Evolutionary conservation across 2,797 vertebrate genomes (phyloP), one percentile per base, ranked within the genome.

Genomic region (Halcyon chelicuti): DNA sequence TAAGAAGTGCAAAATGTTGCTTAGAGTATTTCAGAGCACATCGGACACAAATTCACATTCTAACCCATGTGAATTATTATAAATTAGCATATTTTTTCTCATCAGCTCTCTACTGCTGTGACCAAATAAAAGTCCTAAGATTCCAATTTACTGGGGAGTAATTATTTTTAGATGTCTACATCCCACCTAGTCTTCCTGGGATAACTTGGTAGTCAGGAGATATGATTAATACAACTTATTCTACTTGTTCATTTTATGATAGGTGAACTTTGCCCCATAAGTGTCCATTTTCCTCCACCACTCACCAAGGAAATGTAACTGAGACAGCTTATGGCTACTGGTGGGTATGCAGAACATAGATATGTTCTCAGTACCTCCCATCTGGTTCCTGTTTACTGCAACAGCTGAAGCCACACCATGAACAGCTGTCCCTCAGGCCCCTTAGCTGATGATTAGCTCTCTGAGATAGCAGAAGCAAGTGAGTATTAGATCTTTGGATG

Each of bases 361-460:
- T 19, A 26, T 0, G 0, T 61, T 60, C 57, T 67, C 28, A n/a
- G 39, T 28, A 10, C 4, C 12, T 72, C 51, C 25, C 23, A 75
- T 6, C 20, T 88, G 10, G 7, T 61, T 79, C 49, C 37, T 4
- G 0, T 66, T 78, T 47, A 60, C 52, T 55, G 9, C 42, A 60
- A 23, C 7, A 37, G 52, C n/a, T 70, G 67, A 74, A 82, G 72
- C 10, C 5, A 0, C 47, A 31, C 26, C 11, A 10, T 40, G 40
- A 42, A 40, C 55, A 28, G 20, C 20, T 44, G 18, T 74, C 16
- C 40, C 37, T 42, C 39, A 35, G 19, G 8, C 12, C 16, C 20
- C 12, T 55, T 26, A 49, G 61, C 14, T 35, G 44, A 25, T 67
- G 12, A n/a, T 67, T 29, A 52, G 2, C 4, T 65, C 33, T 37